phyloP scores from a whole-genome alignment of 2,113 vertebrate species.

The Crotalus viridis region DNA sequence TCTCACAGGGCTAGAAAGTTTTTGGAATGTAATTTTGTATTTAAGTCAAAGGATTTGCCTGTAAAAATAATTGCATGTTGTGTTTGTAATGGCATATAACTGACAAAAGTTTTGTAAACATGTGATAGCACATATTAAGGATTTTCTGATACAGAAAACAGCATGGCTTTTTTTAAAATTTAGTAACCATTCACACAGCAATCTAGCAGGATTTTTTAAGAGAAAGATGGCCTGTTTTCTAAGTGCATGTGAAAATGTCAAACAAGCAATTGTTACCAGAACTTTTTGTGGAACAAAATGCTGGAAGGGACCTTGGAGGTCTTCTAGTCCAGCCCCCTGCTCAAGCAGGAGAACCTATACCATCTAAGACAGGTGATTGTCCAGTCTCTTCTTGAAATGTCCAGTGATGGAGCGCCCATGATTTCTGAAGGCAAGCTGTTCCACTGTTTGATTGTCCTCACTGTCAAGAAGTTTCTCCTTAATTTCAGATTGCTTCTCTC shows the following conservation, averaged over 20 bases:
- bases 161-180: background rate
- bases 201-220: background rate
- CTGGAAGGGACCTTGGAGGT: too few species aligned
- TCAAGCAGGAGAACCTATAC: too few species aligned
- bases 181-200: background rate
- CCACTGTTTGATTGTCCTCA: too few species aligned
- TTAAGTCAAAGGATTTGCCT: background rate
- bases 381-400: too few species aligned
- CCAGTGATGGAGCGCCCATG: too few species aligned
- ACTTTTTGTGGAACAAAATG: background rate
- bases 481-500: too few species aligned
- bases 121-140: background rate
- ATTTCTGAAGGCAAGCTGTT: too few species aligned
- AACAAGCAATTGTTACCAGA: background rate
- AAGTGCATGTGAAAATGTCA: background rate
- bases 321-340: too few species aligned
- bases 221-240: background rate
- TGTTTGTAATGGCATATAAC: background rate
- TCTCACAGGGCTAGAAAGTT: constrained; percentile 7
- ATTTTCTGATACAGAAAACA: background rate
- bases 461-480: too few species aligned
- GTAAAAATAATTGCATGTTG: constrained; percentile 15
- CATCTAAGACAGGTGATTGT: too few species aligned
- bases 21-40: background rate
- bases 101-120: background rate